phyloP scores from a whole-genome alignment of 2,888 invertebrate genomes.

The Apantesis nais region DNA sequence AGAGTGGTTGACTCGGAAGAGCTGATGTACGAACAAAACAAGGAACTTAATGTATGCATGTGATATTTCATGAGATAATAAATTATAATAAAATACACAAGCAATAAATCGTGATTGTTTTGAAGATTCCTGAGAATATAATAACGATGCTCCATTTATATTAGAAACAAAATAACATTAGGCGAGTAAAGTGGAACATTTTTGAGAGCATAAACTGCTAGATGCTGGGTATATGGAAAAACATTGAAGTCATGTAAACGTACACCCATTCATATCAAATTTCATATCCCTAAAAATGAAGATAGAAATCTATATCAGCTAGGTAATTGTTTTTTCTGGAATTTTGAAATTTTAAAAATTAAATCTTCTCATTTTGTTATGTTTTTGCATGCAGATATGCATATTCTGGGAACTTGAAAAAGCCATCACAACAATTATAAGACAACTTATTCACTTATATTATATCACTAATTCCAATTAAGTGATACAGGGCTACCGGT shows the following conservation, averaged over 20 bases:
- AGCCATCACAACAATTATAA: conserved; percentile 20
- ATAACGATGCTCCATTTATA: conserved; percentile 29
- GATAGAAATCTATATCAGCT: background rate
- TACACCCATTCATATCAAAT: conserved; percentile 18
- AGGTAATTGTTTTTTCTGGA: background rate
- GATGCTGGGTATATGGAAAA: conserved; percentile 14
- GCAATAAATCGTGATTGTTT: conserved; percentile 39
- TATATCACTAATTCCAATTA: conserved; percentile 52
- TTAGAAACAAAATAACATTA: conserved; percentile 27
- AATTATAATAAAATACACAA: conserved; percentile 31
- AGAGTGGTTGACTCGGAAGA: conserved; percentile 27
- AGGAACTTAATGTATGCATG: conserved; percentile 17
- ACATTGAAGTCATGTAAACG: conserved; percentile 10
- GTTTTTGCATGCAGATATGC: background rate
- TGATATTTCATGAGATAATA: conserved; percentile 27
- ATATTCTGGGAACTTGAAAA: conserved; percentile 8
- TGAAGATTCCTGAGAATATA: conserved; percentile 29
- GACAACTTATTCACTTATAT: conserved; percentile 38
- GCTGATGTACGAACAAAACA: conserved; percentile 1
- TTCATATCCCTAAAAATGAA: conserved; percentile 8
- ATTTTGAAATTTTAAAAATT: background rate
- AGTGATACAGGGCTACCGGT: conserved; percentile 54
- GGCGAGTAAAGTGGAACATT: conserved; percentile 29
- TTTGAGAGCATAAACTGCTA: conserved; percentile 29
- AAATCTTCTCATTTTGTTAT: background rate